Percentiles rank a stretch among this genome's conserved stretches.
Conservation (phyloP, 2,113 vertebrate species). For the Poicephalus meyeri region DNA sequence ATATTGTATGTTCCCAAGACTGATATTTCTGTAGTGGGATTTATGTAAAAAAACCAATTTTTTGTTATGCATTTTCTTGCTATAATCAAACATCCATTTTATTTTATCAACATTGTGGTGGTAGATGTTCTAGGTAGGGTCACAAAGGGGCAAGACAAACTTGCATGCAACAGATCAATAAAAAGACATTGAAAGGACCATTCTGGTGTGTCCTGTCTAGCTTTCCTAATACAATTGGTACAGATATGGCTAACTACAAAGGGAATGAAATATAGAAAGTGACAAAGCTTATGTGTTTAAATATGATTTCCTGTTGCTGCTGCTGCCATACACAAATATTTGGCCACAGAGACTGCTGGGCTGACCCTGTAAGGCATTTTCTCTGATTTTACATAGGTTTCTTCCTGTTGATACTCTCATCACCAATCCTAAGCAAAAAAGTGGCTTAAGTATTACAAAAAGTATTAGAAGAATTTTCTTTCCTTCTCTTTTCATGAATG, state of each 20-base stretch:
- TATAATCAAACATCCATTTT: neutral
- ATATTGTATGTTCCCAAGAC: neutral
- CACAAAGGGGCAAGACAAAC: neutral
- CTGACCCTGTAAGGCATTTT: neutral
- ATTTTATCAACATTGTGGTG: neutral
- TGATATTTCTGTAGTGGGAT: neutral
- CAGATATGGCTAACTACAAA: neutral
- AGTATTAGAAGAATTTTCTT: neutral
- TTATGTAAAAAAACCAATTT: neutral
- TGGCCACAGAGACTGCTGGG: neutral
- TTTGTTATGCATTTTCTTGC: neutral
- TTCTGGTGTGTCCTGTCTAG: neutral
- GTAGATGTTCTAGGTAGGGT: neutral
- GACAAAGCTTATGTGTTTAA: neutral
- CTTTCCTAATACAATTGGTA: neutral
- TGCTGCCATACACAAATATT: neutral
- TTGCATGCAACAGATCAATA: neutral
- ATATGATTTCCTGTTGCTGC: neutral
- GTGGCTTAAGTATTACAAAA: neutral
- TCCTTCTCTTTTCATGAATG: neutral
- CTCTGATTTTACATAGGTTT: neutral
- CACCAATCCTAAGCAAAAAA: neutral
- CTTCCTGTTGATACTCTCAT: neutral
- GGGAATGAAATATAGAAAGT: neutral
- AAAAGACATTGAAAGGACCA: neutral